phyloP scores from a whole-genome alignment of 2,113 vertebrate species.

The Aptenodytes patagonicus region DNA sequence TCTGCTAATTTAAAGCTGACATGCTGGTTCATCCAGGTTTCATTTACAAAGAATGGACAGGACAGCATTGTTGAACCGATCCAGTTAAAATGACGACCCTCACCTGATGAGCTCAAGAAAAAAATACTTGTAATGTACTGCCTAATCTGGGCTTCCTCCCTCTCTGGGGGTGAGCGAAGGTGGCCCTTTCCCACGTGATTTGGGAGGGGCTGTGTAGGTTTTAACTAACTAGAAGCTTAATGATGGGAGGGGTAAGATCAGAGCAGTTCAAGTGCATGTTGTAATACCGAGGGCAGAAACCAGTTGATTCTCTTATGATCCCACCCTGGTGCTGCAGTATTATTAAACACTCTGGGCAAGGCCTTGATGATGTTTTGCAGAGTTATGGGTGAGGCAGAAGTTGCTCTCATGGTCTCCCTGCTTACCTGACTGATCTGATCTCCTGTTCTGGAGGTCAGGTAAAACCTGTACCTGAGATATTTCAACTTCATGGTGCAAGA shows the following conservation, averaged over 20 bases:
- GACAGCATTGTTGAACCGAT: not conserved
- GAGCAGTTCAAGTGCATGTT: not conserved
- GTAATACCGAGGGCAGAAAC: not conserved
- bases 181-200: not conserved
- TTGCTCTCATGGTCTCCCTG: not conserved
- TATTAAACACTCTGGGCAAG: not conserved
- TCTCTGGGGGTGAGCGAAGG: not conserved
- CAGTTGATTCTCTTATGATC: not conserved
- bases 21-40: not conserved
- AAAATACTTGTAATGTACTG: not conserved
- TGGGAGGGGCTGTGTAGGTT: not conserved
- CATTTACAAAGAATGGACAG: not conserved
- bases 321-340: not conserved
- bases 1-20: not conserved
- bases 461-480: not conserved
- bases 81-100: not conserved
- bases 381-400: not conserved
- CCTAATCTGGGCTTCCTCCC: not conserved
- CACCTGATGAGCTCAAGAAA: not conserved
- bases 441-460: not conserved
- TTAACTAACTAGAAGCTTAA: not conserved
- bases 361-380: not conserved
- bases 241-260: not conserved
- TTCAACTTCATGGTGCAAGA: not conserved
- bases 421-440: not conserved